phyloP scores from a whole-genome alignment of 2,797 vertebrate species.

The Coccyzus lansbergi region DNA sequence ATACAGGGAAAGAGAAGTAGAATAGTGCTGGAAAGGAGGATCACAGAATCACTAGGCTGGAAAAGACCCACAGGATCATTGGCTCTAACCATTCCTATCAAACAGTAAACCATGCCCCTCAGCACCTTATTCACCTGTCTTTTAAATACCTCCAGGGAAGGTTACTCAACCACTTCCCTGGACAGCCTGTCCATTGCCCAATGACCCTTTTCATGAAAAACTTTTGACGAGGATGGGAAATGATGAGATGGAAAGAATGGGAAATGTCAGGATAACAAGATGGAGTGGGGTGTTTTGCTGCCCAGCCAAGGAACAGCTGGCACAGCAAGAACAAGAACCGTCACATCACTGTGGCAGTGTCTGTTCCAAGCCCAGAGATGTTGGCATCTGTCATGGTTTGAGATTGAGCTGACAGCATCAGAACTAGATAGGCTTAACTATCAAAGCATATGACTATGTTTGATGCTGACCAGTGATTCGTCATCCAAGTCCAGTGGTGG shows the following conservation, averaged over 20 bases:
- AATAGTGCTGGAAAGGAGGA: neutral
- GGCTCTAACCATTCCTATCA: too few species aligned
- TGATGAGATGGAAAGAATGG: neutral
- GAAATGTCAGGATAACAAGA: neutral
- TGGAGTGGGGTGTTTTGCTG: neutral
- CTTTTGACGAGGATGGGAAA: too few species aligned
- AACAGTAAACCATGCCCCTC: too few species aligned
- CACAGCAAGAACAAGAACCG: neutral
- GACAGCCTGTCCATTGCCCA: too few species aligned
- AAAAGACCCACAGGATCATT: too few species aligned
- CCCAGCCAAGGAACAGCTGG: neutral
- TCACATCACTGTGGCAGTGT: neutral
- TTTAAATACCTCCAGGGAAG: too few species aligned
- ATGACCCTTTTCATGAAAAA: too few species aligned
- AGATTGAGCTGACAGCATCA: neutral
- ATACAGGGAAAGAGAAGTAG: neutral
- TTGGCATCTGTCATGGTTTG: neutral
- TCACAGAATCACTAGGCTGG: too few species aligned
- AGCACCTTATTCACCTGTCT: too few species aligned
- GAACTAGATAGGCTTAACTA: neutral
- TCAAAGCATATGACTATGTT: neutral
- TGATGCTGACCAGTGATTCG: neutral
- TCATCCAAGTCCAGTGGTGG: neutral
- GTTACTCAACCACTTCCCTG: too few species aligned
- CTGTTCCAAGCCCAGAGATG: neutral